Evolutionary conservation across 2,888 invertebrate species (phyloP).

Genomic region (Deilephila porcellus): DNA sequence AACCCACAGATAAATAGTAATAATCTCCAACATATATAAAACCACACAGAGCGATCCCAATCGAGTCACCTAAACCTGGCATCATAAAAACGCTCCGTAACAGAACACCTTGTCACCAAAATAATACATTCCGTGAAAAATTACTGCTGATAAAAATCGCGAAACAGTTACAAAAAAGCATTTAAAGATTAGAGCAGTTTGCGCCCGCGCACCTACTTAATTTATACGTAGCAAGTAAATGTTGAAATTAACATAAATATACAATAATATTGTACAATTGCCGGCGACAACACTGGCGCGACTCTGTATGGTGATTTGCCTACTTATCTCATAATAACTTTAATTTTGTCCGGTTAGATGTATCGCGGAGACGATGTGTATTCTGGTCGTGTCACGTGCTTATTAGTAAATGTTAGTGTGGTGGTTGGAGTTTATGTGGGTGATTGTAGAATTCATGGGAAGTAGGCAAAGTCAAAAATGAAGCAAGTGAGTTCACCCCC

Average conservation of each 20-base stretch:
- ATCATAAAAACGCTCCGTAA: slow-evolving; percentile 19
- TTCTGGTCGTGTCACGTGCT: not conserved
- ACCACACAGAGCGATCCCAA: not conserved
- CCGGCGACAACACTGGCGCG: slow-evolving; percentile 60
- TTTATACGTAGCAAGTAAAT: slow-evolving; percentile 56
- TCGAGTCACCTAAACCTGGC: slow-evolving; percentile 11
- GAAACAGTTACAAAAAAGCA: slow-evolving; percentile 58
- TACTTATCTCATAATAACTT: slow-evolving; percentile 5
- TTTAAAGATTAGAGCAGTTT: slow-evolving; percentile 52
- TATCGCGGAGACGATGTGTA: not conserved
- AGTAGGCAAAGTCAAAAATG: no score
- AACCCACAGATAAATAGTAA: no score
- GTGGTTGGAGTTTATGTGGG: slow-evolving; percentile 1
- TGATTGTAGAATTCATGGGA: not conserved
- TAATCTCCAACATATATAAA: no score
- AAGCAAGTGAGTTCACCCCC: no score
- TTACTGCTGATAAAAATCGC: slow-evolving; percentile 48
- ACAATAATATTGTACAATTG: slow-evolving; percentile 75
- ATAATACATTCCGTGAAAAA: slow-evolving; percentile 43
- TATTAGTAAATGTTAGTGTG: not conserved
- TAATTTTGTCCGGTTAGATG: not conserved
- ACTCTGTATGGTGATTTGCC: slow-evolving; percentile 58
- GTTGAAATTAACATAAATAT: slow-evolving; percentile 75
- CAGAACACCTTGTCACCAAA: slow-evolving; percentile 13
- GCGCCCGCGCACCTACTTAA: slow-evolving; percentile 65